Conservation (phyloP, 2,888 invertebrate genomes). For the Zeuzera pyrina region DNA sequence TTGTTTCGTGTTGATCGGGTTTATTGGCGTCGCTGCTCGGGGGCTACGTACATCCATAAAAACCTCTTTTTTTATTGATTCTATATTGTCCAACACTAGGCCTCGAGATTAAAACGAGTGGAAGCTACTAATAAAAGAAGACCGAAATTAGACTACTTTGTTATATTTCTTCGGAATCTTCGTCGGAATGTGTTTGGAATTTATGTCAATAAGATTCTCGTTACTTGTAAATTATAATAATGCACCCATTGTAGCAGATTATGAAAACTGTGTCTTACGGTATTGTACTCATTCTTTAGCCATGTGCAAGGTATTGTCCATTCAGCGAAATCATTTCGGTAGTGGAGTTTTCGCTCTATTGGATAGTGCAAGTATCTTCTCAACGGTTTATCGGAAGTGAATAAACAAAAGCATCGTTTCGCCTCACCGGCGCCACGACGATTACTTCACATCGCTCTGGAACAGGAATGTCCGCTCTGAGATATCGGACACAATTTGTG, state of each 20-base stretch:
- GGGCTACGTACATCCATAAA: slow-evolving; percentile 42
- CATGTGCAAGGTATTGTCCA: neutral
- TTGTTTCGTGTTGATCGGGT: slow-evolving; percentile 38
- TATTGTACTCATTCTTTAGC: neutral
- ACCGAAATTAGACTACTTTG: slow-evolving; percentile 26
- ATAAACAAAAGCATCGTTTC: slow-evolving; percentile 38
- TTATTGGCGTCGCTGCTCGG: slow-evolving; percentile 44
- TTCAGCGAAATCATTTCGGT: neutral
- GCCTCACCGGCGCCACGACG: slow-evolving; percentile 45
- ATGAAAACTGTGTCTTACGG: slow-evolving; percentile 2
- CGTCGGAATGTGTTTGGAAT: neutral
- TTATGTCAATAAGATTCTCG: neutral
- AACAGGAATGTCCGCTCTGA: slow-evolving; percentile 27
- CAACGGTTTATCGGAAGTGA: slow-evolving; percentile 16
- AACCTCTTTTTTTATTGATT: slow-evolving; percentile 31
- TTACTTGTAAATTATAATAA: neutral
- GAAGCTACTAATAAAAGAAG: slow-evolving; percentile 34
- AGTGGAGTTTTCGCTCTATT: slow-evolving; percentile 18
- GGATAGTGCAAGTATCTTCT: slow-evolving; percentile 18
- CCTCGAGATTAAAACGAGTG: slow-evolving; percentile 39
- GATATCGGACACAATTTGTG: slow-evolving; percentile 31
- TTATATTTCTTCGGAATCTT: slow-evolving; percentile 1
- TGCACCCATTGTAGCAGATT: neutral
- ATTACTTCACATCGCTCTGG: slow-evolving; percentile 34
- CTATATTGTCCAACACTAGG: slow-evolving; percentile 45